Evolutionary conservation across 2,797 vertebrate genomes (phyloP).

Genomic region (Pogonophryne albipinna): DNA sequence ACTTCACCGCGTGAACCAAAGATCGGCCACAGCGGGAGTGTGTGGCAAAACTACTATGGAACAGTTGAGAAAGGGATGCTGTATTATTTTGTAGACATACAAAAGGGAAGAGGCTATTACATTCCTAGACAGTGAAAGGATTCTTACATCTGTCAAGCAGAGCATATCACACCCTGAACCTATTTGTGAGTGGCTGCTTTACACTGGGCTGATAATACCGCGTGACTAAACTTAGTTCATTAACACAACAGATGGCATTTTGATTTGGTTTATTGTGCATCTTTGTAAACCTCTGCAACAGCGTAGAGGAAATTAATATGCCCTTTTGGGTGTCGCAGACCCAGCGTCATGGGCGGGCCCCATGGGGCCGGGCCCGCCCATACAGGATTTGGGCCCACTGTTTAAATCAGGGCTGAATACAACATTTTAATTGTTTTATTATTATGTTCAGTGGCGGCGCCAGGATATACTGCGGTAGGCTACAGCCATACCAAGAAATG

Average conservation of each 20-base stretch:
- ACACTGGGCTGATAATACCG: slow-evolving; percentile 16
- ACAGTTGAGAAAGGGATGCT: neutral
- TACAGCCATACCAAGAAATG: too few species aligned
- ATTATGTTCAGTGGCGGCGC: too few species aligned
- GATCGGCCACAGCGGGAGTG: neutral
- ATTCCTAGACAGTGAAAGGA: slow-evolving; percentile 33
- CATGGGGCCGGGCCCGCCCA: too few species aligned
- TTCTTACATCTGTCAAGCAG: slow-evolving; percentile 52
- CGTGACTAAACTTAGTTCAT: slow-evolving; percentile 9
- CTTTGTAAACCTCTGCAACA: neutral
- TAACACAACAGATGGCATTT: slow-evolving; percentile 16
- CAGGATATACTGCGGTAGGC: too few species aligned
- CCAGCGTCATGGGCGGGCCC: too few species aligned
- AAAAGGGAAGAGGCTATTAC: slow-evolving; percentile 10
- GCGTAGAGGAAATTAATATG: neutral
- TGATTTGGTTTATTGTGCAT: neutral
- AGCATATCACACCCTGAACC: slow-evolving; percentile 23
- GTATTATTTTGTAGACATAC: slow-evolving; percentile 21
- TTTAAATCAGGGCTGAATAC: too few species aligned
- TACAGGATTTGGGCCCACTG: too few species aligned
- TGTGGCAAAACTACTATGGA: too few species aligned
- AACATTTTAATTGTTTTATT: too few species aligned
- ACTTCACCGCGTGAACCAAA: slow-evolving; percentile 2
- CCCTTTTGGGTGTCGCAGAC: neutral
- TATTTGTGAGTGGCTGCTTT: slow-evolving; percentile 21